Percentiles rank a stretch among this genome's conserved stretches.
These are phyloP conservation scores for Calidris pugnax DNA, from an alignment of 2,113 vertebrate genomes.

Conservation along the genomic window DNA sequence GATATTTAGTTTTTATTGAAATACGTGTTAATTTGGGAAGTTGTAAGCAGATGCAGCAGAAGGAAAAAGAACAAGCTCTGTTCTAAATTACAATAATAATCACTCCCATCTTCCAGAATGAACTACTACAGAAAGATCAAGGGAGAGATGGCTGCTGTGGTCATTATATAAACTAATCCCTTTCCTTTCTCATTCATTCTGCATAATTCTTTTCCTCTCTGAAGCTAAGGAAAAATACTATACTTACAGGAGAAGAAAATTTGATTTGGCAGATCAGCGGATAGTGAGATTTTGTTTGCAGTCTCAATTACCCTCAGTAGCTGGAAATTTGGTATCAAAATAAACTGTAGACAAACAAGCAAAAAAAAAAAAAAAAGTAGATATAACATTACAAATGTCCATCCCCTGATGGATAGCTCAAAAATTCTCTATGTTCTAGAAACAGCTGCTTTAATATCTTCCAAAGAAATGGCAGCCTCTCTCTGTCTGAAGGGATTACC, in stretches of 20 bases:
- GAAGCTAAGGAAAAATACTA: conserved; percentile 5
- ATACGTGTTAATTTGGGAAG: background rate
- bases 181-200: conserved; percentile 19
- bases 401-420: background rate
- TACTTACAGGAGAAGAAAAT: conserved; percentile 14
- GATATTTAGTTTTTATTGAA: background rate
- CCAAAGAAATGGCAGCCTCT: conserved; percentile 18
- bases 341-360: conserved; percentile 6
- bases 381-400: background rate
- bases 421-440: conserved; percentile 6
- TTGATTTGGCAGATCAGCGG: conserved; percentile 48
- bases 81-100: conserved; percentile 5
- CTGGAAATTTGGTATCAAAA: conserved; percentile 7
- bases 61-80: background rate
- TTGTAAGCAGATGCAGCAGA: background rate
- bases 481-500: conserved; percentile 39
- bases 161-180: conserved; percentile 26
- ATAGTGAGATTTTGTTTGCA: conserved; percentile 48
- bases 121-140: background rate
- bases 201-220: conserved; percentile 12
- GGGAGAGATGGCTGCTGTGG: conserved; percentile 23
- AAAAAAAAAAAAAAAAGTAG: background rate
- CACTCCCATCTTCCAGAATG: background rate
- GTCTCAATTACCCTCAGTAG: conserved; percentile 41
- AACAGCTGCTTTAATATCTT: conserved; percentile 49